Conservation (phyloP, 2,888 invertebrate genomes). For the Limnephilus rhombicus region DNA sequence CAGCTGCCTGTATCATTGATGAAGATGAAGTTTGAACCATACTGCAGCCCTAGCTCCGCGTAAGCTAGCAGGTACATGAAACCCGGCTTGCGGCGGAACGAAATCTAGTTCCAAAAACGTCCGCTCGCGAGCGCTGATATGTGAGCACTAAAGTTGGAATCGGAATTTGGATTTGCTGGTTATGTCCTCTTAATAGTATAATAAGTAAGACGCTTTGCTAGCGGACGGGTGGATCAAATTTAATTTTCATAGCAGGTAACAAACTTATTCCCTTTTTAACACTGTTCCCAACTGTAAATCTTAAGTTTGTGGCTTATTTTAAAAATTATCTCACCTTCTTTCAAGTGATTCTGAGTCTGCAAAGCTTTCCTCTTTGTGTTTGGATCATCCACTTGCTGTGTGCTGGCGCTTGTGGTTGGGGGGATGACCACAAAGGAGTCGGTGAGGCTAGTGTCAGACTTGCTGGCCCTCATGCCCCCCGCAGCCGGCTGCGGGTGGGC, state of each 20-base stretch:
- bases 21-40: too few relatives aligned
- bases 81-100: too few relatives aligned
- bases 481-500: constrained; percentile 69
- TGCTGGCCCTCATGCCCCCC: constrained; percentile 86
- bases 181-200: too few relatives aligned
- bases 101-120: too few relatives aligned
- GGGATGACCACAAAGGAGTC: constrained; percentile 92
- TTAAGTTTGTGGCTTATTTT: too few relatives aligned
- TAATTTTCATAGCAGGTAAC: neutral
- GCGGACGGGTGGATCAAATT: neutral
- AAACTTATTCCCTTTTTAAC: neutral
- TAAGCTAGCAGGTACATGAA: too few relatives aligned
- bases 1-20: too few relatives aligned
- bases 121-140: too few relatives aligned
- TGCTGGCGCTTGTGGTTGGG: constrained; percentile 73
- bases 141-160: too few relatives aligned
- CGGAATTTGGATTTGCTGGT: too few relatives aligned
- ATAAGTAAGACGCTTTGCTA: too few relatives aligned
- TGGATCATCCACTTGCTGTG: constrained; percentile 60
- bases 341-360: constrained; percentile 61
- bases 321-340: constrained; percentile 60
- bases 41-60: too few relatives aligned
- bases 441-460: constrained; percentile 93
- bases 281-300: neutral
- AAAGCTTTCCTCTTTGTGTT: constrained; percentile 58